phyloP scores from a whole-genome alignment of 2,888 invertebrate species.

The Acanthosepion pharaonis region DNA sequence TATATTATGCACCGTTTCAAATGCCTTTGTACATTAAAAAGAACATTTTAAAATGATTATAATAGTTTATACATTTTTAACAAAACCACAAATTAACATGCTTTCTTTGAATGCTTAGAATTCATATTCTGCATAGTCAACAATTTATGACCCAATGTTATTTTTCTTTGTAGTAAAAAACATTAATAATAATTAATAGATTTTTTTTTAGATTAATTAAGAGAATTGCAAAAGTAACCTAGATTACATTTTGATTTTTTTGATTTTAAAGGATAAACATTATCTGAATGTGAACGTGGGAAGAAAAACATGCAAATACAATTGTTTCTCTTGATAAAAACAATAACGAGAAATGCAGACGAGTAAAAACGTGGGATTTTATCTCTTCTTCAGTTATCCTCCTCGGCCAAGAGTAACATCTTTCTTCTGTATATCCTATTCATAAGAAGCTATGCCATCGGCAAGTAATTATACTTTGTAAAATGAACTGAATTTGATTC shows the following conservation, averaged over 20 bases:
- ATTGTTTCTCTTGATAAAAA: neutral
- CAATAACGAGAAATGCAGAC: neutral
- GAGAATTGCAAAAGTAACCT: too few species aligned
- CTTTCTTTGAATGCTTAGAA: too few species aligned
- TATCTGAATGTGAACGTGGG: neutral
- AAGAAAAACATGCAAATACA: neutral
- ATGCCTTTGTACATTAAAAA: too few species aligned
- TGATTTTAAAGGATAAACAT: neutral
- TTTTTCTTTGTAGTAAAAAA: too few species aligned
- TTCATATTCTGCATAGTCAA: too few species aligned
- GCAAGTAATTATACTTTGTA: neutral
- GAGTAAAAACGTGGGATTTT: neutral
- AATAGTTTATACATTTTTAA: too few species aligned
- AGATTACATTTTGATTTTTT: neutral
- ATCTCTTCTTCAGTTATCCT: neutral
- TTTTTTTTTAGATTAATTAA: too few species aligned
- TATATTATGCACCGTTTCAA: too few species aligned
- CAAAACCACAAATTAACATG: too few species aligned
- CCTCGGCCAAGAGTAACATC: neutral
- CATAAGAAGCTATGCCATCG: neutral
- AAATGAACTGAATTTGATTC: slow-evolving; percentile 3
- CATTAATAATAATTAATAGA: too few species aligned
- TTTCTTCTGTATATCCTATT: neutral
- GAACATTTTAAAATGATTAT: too few species aligned
- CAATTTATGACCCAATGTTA: too few species aligned